Evolutionary conservation across 1,140 invertebrate genomes (phyloP), one percentile per base, ranked within the genome.

Genomic region (Microplitis demolitor): DNA sequence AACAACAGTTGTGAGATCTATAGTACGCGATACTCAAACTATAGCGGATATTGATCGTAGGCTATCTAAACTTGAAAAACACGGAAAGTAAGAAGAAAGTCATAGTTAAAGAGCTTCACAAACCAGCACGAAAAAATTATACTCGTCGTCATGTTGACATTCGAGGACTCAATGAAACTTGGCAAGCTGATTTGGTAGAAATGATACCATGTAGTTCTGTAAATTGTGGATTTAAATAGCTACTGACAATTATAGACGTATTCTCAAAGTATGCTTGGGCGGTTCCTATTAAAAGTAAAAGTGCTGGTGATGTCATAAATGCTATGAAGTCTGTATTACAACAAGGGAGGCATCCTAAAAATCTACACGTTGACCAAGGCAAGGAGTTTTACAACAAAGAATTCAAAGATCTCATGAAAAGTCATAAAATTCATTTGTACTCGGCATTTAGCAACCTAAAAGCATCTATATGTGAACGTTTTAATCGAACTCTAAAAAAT

Each of bases 401-500:
- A 24, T 24, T 24, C 24, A 24, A 24, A 24, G 24, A 24, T 24
- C 24, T 24, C 24, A 24, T 24, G 24, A 24, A 24, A 24, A 24
- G 24, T 24, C 24, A 24, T 24, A 24, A 24, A 24, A 24, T 24
- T 24, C 24, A 24, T 24, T 24, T 24, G 24, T 24, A 71, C 66
- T 64, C 50, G 31, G 64, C 51, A 14, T 81, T 80, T 62, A 80
- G 70, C 69, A 74, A 80, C 34, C 78, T 79, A 24, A 88, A 88
- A 82, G 82, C 84, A 37, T 75, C 80, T 2, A 80, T 87, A 62
- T 76, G 81, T 31, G 85, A 88, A 80, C 72, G 87, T 37, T 86
- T 87, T 50, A 85, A 86, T 79, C 74, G 81, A 16, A 87, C 83
- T 9, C 69, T 88, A 37, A 87, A 86, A 80, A 73, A 71, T 31